Evolutionary conservation across 1,140 invertebrate species (phyloP).

Genomic region (Platyscapa corneri): DNA sequence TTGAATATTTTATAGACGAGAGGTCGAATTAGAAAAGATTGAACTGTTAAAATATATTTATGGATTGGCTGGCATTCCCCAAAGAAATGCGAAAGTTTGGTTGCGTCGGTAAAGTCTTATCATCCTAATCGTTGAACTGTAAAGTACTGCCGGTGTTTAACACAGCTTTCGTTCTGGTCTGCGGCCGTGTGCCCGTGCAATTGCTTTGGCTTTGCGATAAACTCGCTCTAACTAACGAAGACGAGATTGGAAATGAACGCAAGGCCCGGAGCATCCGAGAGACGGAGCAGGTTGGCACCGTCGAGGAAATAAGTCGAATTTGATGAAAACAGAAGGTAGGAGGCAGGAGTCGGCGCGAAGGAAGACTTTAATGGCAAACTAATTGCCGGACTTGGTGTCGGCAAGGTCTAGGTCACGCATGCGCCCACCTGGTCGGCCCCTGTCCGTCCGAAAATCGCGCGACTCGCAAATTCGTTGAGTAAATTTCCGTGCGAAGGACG

Average conservation of each 20-base stretch:
- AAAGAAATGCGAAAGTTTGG: not conserved
- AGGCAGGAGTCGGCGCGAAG: constrained; percentile 1
- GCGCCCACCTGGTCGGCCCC: constrained; percentile 51
- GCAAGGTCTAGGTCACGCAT: constrained; percentile 69
- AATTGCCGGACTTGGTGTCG: constrained; percentile 52
- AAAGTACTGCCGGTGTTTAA: not conserved
- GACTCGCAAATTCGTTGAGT: constrained; percentile 58
- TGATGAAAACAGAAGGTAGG: not conserved
- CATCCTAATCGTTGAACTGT: too few relatives aligned
- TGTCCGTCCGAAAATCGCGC: constrained; percentile 58
- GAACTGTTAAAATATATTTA: too few relatives aligned
- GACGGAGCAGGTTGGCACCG: not conserved
- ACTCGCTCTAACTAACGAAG: not conserved
- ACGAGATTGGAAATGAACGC: not conserved
- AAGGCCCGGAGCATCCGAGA: too few relatives aligned
- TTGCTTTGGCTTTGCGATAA: not conserved
- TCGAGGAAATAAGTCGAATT: not conserved
- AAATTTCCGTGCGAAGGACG: constrained; percentile 57
- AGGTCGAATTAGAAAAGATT: too few relatives aligned
- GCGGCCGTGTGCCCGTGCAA: not conserved
- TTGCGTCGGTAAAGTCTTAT: too few relatives aligned
- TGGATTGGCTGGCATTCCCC: not conserved
- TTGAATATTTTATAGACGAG: too few relatives aligned
- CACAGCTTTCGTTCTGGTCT: not conserved
- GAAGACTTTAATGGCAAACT: constrained; percentile 55